Evolutionary conservation across 2,797 vertebrate species (phyloP), one percentile per base, ranked within the genome.

Genomic region (Dicrostonyx torquatus): DNA sequence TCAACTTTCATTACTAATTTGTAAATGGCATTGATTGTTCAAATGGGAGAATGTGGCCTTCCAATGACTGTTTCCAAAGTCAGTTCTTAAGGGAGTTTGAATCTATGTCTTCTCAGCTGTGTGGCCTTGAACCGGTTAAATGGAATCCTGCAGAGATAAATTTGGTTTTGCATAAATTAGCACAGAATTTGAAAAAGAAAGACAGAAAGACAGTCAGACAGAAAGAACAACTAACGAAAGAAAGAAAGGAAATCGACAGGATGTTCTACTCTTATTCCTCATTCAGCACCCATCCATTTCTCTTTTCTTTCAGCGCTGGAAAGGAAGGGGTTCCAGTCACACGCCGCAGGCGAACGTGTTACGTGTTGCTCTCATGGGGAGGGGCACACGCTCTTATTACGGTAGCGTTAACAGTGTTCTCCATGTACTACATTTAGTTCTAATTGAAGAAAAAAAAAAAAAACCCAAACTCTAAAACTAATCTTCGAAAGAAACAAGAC

Each of bases 1-100:
- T 96, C 89, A 78, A 79, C 95, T 95, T 75, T 95, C 95, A 91
- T 95, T 94, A 96, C 96, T 97, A 97, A 98, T 98, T 98, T 96
- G 97, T 96, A 92, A 98, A 97, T 93, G 96, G 84, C 95, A 87
- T 96, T 97, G 96, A 95, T 89, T 97, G 90, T 75, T 94, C 79
- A 94, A 90, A 97, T 1, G 94, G 95, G 96, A 94, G 72, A 95
- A 31, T 17, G 7, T 62, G 94, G 91, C 90, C 96, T 95, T 95
- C 70, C 85, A 90, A 73, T 76, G 58, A 68, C 58, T 96, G 0
- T 20, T 94, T 94, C 95, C 96, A 96, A 97, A 96, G 90, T 87
- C 4, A 0, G 77, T 90, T 96, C 73, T 91, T 50, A 48, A 76
- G 93, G 68, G 48, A 75, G 15, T 91, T 96, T 96, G 97, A 87